A percentile compares a stretch with the other conserved stretches of the same genome.
Evolutionary conservation across 1,140 invertebrate genomes (phyloP).

Genomic region (Drosophila pachea): DNA sequence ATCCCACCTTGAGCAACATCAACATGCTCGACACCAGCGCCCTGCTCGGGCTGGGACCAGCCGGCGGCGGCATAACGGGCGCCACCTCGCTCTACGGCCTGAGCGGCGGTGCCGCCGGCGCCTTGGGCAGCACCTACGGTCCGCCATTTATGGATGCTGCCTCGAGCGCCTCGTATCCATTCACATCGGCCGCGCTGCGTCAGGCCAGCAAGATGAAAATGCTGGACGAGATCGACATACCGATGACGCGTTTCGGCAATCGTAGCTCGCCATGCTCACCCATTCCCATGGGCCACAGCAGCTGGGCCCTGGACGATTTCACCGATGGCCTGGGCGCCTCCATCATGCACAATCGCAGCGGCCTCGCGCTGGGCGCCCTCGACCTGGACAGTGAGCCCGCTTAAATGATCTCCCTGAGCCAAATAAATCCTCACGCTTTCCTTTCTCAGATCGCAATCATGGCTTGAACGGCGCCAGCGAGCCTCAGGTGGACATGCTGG

Average conservation of each 20-base stretch:
- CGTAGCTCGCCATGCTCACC: constrained; percentile 83
- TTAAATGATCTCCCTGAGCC: too few species aligned
- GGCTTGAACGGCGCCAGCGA: constrained; percentile 73
- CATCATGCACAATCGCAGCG: constrained; percentile 81
- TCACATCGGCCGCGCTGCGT: constrained; percentile 82
- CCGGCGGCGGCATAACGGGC: constrained; percentile 58
- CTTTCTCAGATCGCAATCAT: constrained; percentile 59
- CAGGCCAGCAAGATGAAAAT: constrained; percentile 82
- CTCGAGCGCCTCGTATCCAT: constrained; percentile 80
- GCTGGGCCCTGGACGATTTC: constrained; percentile 83
- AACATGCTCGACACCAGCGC: constrained; percentile 71
- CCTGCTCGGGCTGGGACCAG: constrained; percentile 52
- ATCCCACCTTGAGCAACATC: constrained; percentile 70
- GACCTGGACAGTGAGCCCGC: constrained; percentile 81
- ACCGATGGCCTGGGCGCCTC: constrained; percentile 82
- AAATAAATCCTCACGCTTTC: too few species aligned
- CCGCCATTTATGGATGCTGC: constrained; percentile 72
- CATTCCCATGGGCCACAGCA: constrained; percentile 79
- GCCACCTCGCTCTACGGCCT: constrained; percentile 67
- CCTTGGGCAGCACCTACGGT: constrained; percentile 64
- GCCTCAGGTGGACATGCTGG: constrained; percentile 91
- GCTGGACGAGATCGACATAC: constrained; percentile 84
- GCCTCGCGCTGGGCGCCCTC: constrained; percentile 80
- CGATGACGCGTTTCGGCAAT: constrained; percentile 81
- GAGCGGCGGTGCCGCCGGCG: constrained; percentile 51